phyloP scores from a whole-genome alignment of 2,888 invertebrate species.

The Conomelus anceps region DNA sequence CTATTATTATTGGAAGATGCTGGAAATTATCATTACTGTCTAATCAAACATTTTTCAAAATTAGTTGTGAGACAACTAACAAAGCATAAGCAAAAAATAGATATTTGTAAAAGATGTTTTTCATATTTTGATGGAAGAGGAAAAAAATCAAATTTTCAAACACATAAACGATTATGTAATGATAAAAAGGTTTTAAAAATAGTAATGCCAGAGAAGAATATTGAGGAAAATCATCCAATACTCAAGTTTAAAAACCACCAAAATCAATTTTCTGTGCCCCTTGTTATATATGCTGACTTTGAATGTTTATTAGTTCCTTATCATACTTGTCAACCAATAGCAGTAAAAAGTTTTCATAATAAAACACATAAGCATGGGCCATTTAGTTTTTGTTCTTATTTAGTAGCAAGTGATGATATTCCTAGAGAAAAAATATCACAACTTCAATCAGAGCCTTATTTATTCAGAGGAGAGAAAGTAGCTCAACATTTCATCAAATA shows the following conservation, averaged over 20 bases:
- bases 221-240: neutral
- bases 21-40: neutral
- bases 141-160: neutral
- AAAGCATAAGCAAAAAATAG: neutral
- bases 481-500: neutral
- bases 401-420: neutral
- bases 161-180: neutral
- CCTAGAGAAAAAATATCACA: neutral
- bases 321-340: neutral
- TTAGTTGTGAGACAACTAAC: neutral
- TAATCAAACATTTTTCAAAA: neutral
- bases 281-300: conserved; percentile 18
- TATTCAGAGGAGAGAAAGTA: conserved; percentile 10
- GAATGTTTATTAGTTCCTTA: conserved; percentile 3
- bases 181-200: neutral
- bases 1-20: neutral
- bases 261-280: neutral
- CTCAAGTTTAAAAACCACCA: conserved; percentile 10
- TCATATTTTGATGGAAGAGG: neutral
- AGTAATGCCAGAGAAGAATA: conserved; percentile 3
- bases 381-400: conserved; percentile 11
- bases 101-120: conserved; percentile 17
- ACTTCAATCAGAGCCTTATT: conserved; percentile 5
- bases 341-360: neutral
- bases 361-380: neutral